Conservation (phyloP, 2,797 vertebrate genomes). For the Buceros bicornis region DNA sequence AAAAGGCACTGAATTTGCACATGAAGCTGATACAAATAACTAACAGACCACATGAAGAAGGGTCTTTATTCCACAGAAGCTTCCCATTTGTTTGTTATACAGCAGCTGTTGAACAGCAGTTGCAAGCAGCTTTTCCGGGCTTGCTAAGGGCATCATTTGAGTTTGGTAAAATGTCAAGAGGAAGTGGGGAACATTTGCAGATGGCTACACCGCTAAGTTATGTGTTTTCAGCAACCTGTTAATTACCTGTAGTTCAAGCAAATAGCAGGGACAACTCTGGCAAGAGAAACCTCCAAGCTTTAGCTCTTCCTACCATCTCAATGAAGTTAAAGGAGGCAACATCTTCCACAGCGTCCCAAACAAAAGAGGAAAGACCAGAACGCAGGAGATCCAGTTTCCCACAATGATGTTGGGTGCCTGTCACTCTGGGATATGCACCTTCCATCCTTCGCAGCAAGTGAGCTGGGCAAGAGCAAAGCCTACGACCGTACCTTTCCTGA, state of each 20-base stretch:
- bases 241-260: neutral
- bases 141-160: neutral
- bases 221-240: neutral
- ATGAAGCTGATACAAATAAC: neutral
- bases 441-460: neutral
- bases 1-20: neutral
- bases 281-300: neutral
- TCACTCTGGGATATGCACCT: fast-evolving
- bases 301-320: neutral
- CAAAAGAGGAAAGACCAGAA: neutral
- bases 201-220: neutral
- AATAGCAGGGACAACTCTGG: neutral
- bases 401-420: fast-evolving
- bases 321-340: neutral
- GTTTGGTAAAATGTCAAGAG: neutral
- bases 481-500: neutral
- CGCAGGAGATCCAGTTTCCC: neutral
- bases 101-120: neutral
- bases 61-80: neutral
- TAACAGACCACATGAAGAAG: neutral
- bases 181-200: neutral
- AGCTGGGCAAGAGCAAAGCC: neutral
- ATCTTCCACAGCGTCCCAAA: neutral
- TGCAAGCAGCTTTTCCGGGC: neutral
- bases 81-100: neutral